Conservation (phyloP, 2,888 invertebrate genomes). For the Anticlea derivata region DNA sequence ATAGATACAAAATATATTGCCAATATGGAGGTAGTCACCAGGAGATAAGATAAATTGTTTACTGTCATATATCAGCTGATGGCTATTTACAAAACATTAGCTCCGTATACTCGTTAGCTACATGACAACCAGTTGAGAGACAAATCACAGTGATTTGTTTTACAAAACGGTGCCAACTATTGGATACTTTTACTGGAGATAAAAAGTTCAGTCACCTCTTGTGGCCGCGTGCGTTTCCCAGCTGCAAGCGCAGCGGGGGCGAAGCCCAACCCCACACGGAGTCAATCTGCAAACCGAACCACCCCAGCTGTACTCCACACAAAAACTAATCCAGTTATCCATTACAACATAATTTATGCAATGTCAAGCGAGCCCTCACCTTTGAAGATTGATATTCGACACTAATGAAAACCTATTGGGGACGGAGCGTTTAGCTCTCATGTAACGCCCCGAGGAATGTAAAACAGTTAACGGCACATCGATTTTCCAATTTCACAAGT, state of each 20-base stretch:
- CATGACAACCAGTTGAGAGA: constrained; percentile 30
- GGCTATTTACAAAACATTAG: constrained; percentile 34
- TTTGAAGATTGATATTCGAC: constrained; percentile 71
- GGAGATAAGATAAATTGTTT: constrained; percentile 10
- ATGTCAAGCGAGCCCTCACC: constrained; percentile 68
- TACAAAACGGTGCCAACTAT: constrained; percentile 45
- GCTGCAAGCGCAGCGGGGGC: constrained; percentile 92
- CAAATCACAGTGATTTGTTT: constrained; percentile 40
- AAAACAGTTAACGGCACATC: constrained; percentile 64
- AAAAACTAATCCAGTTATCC: constrained; percentile 51
- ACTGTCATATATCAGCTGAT: constrained; percentile 42
- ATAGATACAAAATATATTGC: constrained; percentile 1
- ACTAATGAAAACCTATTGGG: constrained; percentile 56
- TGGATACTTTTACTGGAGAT: constrained; percentile 36
- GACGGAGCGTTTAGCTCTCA: constrained; percentile 56
- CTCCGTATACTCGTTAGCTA: constrained; percentile 26
- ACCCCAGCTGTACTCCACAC: constrained; percentile 47
- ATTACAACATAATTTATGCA: constrained; percentile 68
- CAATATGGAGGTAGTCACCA: background rate
- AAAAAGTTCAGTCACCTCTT: constrained; percentile 71
- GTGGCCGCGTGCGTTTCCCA: constrained; percentile 85
- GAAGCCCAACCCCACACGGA: constrained; percentile 98
- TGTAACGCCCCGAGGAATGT: constrained; percentile 57
- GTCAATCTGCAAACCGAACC: constrained; percentile 90
- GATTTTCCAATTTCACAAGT: constrained; percentile 67